A percentile compares a stretch with the other conserved stretches of the same genome.
Conservation (phyloP, 2,888 invertebrate genomes). For the Pyrocoelia pectoralis region DNA sequence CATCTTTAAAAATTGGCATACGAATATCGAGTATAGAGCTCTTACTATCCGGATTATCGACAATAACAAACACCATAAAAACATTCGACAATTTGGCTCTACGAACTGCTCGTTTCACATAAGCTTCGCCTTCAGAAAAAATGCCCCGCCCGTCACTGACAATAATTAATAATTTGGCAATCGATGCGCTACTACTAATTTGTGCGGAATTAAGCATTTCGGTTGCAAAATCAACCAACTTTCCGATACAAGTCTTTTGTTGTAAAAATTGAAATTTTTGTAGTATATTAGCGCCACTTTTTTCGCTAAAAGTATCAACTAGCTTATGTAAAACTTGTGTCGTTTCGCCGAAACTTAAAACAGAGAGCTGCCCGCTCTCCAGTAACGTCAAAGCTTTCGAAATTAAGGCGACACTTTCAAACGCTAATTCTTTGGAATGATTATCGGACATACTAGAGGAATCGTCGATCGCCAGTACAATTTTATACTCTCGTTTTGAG, state of each 20-base stretch:
- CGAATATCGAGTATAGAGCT: slow-evolving; percentile 92
- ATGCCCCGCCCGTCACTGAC: slow-evolving; percentile 96
- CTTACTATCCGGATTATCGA: slow-evolving; percentile 93
- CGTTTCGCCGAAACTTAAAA: slow-evolving; percentile 90
- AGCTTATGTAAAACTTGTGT: slow-evolving; percentile 89
- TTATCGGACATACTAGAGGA: slow-evolving; percentile 92
- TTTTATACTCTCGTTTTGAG: slow-evolving; percentile 94
- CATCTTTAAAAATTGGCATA: slow-evolving; percentile 74
- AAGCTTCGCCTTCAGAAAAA: slow-evolving; percentile 84
- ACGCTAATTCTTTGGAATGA: slow-evolving; percentile 88
- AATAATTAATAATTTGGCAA: slow-evolving; percentile 87
- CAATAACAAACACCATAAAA: slow-evolving; percentile 93
- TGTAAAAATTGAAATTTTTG: slow-evolving; percentile 89
- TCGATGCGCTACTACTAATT: slow-evolving; percentile 62
- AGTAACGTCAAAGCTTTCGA: slow-evolving; percentile 88
- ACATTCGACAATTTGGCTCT: slow-evolving; percentile 82
- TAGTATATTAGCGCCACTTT: slow-evolving; percentile 82
- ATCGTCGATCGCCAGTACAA: slow-evolving; percentile 96
- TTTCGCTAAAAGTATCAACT: slow-evolving; percentile 85
- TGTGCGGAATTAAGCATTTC: slow-evolving; percentile 66
- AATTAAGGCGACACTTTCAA: slow-evolving; percentile 93
- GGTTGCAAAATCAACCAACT: slow-evolving; percentile 81
- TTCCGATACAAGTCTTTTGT: slow-evolving; percentile 85
- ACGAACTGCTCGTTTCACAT: slow-evolving; percentile 80
- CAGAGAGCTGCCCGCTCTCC: slow-evolving; percentile 92